These are phyloP conservation scores for Globicephala melas DNA, from an alignment of 2,113 vertebrate genomes.

Conservation along the genomic window DNA sequence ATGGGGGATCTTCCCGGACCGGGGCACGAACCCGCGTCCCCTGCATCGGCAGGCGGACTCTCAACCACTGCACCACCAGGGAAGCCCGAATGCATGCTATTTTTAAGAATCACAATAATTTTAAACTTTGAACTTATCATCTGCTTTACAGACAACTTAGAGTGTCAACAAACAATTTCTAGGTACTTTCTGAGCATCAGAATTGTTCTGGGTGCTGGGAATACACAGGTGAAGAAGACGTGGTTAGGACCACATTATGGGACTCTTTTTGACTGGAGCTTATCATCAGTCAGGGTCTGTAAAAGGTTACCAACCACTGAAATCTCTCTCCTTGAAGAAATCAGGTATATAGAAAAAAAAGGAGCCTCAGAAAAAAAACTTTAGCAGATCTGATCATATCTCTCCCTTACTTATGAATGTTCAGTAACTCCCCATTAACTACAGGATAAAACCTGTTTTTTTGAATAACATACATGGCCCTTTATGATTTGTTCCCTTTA, in stretches of 20 bases:
- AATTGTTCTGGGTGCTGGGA: not conserved
- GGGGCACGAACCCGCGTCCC: no score
- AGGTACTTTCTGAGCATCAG: not conserved
- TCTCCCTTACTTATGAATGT: not conserved
- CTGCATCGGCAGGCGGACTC: no score
- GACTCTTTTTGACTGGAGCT: not conserved
- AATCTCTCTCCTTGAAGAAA: slow-evolving; percentile 22
- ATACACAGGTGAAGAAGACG: not conserved
- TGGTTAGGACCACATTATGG: not conserved
- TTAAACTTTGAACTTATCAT: slow-evolving; percentile 19
- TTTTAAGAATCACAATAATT: slow-evolving; percentile 35
- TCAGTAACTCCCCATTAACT: not conserved
- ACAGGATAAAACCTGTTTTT: not conserved
- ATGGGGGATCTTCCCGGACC: no score
- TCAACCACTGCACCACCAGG: no score
- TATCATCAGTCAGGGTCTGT: not conserved
- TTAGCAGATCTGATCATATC: not conserved
- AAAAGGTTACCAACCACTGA: not conserved
- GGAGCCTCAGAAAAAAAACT: not conserved
- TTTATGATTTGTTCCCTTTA: not conserved
- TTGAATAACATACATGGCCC: not conserved
- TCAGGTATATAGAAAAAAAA: not conserved
- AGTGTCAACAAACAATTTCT: slow-evolving; percentile 25
- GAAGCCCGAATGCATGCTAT: not conserved
- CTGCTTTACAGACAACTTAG: not conserved